Percentiles rank a stretch among this genome's conserved stretches.
phyloP scores from a whole-genome alignment of 2,797 vertebrate genomes.

The Oryzias sinensis region DNA sequence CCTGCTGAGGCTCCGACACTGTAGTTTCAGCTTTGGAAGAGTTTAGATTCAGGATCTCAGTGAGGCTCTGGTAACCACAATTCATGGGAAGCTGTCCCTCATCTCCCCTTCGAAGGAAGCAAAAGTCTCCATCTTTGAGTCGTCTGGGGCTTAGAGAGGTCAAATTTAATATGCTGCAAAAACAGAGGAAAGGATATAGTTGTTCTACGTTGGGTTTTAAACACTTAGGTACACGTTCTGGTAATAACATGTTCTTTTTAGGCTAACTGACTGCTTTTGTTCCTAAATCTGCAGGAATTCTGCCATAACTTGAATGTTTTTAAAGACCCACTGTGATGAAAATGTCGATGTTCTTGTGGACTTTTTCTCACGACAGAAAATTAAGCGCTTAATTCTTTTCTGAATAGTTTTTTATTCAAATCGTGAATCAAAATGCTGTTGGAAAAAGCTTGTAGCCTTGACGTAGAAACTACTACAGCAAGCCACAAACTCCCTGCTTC shows the following conservation, averaged over 20 bases:
- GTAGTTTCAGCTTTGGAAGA: slow-evolving; percentile 50
- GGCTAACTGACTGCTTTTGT: slow-evolving; percentile 2
- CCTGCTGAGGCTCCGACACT: slow-evolving; percentile 54
- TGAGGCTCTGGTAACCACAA: slow-evolving; percentile 48
- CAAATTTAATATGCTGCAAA: neutral
- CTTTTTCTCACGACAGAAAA: too few relatives aligned
- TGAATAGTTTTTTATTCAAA: too few relatives aligned
- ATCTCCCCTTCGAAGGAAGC: slow-evolving; percentile 23
- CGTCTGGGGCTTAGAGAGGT: slow-evolving; percentile 7
- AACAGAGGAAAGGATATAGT: neutral
- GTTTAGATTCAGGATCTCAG: slow-evolving; percentile 53
- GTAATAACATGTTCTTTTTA: neutral
- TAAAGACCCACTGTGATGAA: neutral
- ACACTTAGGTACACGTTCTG: neutral
- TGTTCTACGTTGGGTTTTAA: neutral
- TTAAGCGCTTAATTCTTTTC: too few relatives aligned
- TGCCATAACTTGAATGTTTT: neutral
- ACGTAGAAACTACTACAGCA: too few relatives aligned
- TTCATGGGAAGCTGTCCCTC: slow-evolving; percentile 26
- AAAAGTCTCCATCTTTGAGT: slow-evolving; percentile 44
- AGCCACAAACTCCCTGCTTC: too few relatives aligned
- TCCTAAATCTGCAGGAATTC: slow-evolving; percentile 1
- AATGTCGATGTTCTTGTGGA: too few relatives aligned
- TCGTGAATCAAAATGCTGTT: too few relatives aligned
- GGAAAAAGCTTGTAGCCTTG: too few relatives aligned